phyloP scores from a whole-genome alignment of 2,888 invertebrate species.

The Coenonympha glycerion region DNA sequence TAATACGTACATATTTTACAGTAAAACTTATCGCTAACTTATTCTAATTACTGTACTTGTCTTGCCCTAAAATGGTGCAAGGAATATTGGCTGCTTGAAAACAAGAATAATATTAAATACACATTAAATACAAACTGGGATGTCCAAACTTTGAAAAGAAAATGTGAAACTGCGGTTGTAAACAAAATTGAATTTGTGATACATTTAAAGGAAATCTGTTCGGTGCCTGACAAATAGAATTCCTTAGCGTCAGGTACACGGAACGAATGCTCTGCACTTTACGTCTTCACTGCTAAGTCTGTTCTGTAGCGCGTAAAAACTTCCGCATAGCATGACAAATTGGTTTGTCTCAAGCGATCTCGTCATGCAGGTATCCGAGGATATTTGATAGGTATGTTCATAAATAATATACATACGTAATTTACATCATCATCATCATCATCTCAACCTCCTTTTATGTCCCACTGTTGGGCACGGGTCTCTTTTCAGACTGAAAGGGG shows the following conservation, averaged over 20 bases:
- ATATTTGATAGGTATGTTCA: background rate
- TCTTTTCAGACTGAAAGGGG: too few species aligned
- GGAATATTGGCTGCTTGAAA: too few species aligned
- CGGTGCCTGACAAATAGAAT: constrained; percentile 59
- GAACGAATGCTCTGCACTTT: constrained; percentile 4
- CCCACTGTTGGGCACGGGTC: too few species aligned
- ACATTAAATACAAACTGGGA: too few species aligned
- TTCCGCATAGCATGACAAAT: constrained; percentile 2
- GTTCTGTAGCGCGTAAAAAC: background rate
- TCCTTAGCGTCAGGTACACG: constrained; percentile 40
- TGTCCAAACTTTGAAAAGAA: constrained; percentile 18
- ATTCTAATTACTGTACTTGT: too few species aligned
- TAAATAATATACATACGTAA: background rate
- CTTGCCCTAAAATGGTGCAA: too few species aligned
- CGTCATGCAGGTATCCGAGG: background rate
- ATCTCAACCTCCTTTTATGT: too few species aligned
- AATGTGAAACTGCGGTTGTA: constrained; percentile 38
- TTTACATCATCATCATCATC: too few species aligned
- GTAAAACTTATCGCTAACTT: too few species aligned
- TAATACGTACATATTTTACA: too few species aligned
- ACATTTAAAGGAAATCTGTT: constrained; percentile 42
- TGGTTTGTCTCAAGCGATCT: constrained; percentile 3
- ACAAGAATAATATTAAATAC: too few species aligned
- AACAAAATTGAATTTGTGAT: constrained; percentile 40
- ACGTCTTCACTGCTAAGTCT: background rate